Evolutionary conservation across 2,888 invertebrate genomes (phyloP).

Genomic region (Brachyopa scutellaris): DNA sequence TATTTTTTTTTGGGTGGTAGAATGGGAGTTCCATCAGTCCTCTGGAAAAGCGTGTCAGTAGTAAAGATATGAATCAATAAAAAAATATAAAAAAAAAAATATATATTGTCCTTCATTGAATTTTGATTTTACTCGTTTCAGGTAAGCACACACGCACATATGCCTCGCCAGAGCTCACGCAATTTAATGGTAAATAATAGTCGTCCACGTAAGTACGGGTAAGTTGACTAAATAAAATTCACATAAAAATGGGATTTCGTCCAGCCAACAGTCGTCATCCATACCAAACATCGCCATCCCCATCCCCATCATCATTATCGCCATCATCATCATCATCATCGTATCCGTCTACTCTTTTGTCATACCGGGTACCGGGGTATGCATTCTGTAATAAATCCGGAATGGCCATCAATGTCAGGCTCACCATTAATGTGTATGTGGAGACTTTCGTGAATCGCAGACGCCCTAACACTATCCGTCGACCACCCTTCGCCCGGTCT

Average conservation of each 20-base stretch:
- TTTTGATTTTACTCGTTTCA: slow-evolving; percentile 45
- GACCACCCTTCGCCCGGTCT: neutral
- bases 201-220: slow-evolving; percentile 9
- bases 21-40: too few species aligned
- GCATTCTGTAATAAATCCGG: slow-evolving; percentile 46
- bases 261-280: neutral
- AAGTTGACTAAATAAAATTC: slow-evolving; percentile 55
- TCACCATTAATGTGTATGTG: slow-evolving; percentile 34
- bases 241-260: slow-evolving; percentile 39
- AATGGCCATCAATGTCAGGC: slow-evolving; percentile 56
- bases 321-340: slow-evolving; percentile 1
- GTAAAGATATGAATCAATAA: slow-evolving; percentile 41
- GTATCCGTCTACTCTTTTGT: neutral
- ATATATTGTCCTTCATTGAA: slow-evolving; percentile 38
- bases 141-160: slow-evolving; percentile 22
- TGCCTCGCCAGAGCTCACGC: neutral
- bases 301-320: neutral
- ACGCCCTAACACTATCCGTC: neutral
- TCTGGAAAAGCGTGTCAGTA: neutral
- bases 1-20: neutral
- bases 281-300: too few species aligned
- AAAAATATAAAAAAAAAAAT: too few species aligned
- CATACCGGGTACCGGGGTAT: neutral
- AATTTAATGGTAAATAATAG: neutral
- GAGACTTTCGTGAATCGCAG: slow-evolving; percentile 18